Base-by-base conservation (phyloP, 1,140 invertebrate species). In the Aplysia californica region DNA sequence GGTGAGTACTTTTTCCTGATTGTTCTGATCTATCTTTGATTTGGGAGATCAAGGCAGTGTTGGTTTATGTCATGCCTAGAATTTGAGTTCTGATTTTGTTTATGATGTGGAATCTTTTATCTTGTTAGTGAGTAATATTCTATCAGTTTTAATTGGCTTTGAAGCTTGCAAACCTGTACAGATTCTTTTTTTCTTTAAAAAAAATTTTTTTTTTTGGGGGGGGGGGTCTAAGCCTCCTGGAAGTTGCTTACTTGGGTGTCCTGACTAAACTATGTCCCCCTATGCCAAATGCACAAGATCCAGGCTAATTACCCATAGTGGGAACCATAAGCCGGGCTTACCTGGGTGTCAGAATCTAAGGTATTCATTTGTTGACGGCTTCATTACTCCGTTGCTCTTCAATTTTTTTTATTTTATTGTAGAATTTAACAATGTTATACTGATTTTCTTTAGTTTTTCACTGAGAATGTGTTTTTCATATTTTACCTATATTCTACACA, bases 1-100 rank as follows among this genome's bases (percentile, higher is more conserved):
- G 80, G 87, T 88, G 77, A 58, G 33, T 29, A 18, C 15, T n/a
- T 29, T 41, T 26, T 56, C 33, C 20, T 5, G 6, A 20, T 39
- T 33, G 26, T 39, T n/a, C 55, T 29, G 23, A 41, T 18, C 5
- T 70, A 20, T 31, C 44, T n/a, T 76, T 3, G 2, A 21, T 20
- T 18, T 33, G 23, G 23, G 36, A 56, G 36, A 39, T 15, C 29
- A n/a, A 26, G 38, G 20, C 26, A 56, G 2, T 59, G 20, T 56
- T 59, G 38, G 29, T 59, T 66, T 18, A 10, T 36, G 15, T 26
- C 4, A 29, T 26, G 18, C n/a, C n/a, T 20, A 36, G 61, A 3
- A 6, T 20, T 50, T 35, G 1, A 55, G 0, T 66, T 31, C 41
- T 61, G 26, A 55, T 21, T 65, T 58, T n/a, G n/a, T n/a, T n/a